Evolutionary conservation across 2,797 vertebrate species (phyloP).

Genomic region (Pseudochromis fuscus): DNA sequence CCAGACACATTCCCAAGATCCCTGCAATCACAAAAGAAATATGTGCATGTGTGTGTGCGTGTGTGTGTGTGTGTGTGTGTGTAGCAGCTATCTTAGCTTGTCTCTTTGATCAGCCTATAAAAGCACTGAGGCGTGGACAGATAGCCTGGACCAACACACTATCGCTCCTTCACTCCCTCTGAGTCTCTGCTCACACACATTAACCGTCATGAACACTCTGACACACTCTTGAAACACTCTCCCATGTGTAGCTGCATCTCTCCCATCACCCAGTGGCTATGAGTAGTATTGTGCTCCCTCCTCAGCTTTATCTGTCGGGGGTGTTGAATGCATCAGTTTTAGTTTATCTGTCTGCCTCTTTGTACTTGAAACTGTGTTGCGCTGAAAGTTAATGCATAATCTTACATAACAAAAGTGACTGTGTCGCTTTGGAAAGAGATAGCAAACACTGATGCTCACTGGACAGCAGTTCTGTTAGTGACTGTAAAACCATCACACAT

Average conservation of each 20-base stretch:
- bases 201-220: conserved; percentile 50
- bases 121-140: conserved; percentile 73
- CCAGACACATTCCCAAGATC: conserved; percentile 56
- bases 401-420: conserved; percentile 51
- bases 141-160: conserved; percentile 71
- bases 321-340: conserved; percentile 50
- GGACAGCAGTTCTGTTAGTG: conserved; percentile 51
- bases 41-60: conserved; percentile 20
- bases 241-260: conserved; percentile 50
- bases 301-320: conserved; percentile 63
- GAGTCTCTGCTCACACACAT: conserved; percentile 62
- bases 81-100: conserved; percentile 72
- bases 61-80: conserved; percentile 23
- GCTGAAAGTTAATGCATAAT: conserved; percentile 57
- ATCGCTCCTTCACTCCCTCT: conserved; percentile 58
- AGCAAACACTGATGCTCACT: conserved; percentile 50
- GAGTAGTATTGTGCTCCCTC: conserved; percentile 56
- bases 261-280: conserved; percentile 59
- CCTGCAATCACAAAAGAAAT: conserved; percentile 61
- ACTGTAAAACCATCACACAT: conserved; percentile 44
- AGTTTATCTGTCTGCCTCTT: conserved; percentile 55
- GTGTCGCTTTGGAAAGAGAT: conserved; percentile 48
- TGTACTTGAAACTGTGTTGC: conserved; percentile 42
- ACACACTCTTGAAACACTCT: conserved; percentile 53
- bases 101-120: conserved; percentile 81